Evolutionary conservation across 2,888 invertebrate species (phyloP).

Genomic region (Phania funesta): DNA sequence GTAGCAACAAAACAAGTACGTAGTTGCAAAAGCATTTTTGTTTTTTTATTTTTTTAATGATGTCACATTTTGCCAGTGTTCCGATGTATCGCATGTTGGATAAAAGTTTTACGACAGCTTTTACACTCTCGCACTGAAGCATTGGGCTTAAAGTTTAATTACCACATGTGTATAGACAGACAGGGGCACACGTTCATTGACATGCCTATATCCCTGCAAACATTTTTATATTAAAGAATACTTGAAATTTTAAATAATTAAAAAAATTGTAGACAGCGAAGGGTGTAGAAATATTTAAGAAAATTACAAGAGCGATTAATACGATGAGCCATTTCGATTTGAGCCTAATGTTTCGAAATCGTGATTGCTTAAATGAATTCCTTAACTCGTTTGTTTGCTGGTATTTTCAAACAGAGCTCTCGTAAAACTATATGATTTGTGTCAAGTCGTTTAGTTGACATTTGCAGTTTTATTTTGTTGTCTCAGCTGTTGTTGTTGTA

Average conservation of each 20-base stretch:
- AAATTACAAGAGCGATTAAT: too few relatives aligned
- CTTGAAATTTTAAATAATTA: neutral
- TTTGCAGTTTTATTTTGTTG: constrained; percentile 31
- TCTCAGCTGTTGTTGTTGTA: constrained; percentile 1
- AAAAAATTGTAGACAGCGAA: neutral
- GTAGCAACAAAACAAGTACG: neutral
- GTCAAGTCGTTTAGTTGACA: constrained; percentile 48
- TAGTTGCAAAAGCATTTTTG: too few relatives aligned
- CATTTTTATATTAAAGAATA: neutral
- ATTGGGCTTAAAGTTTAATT: constrained; percentile 46
- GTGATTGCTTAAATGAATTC: too few relatives aligned
- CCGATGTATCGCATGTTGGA: constrained; percentile 3
- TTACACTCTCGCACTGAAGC: neutral
- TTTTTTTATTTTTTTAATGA: constrained; percentile 40
- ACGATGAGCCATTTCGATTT: too few relatives aligned
- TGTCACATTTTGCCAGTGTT: constrained; percentile 40
- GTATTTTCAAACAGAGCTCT: neutral
- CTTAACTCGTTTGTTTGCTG: constrained; percentile 24
- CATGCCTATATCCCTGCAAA: constrained; percentile 3
- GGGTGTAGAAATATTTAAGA: too few relatives aligned
- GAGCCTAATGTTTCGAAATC: too few relatives aligned
- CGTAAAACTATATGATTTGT: constrained; percentile 30
- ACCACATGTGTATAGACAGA: constrained; percentile 33
- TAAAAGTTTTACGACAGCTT: constrained; percentile 44
- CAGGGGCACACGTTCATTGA: neutral